These are phyloP conservation scores for Lagorchestes hirsutus DNA, from an alignment of 2,797 vertebrate species.

Conservation along the genomic window DNA sequence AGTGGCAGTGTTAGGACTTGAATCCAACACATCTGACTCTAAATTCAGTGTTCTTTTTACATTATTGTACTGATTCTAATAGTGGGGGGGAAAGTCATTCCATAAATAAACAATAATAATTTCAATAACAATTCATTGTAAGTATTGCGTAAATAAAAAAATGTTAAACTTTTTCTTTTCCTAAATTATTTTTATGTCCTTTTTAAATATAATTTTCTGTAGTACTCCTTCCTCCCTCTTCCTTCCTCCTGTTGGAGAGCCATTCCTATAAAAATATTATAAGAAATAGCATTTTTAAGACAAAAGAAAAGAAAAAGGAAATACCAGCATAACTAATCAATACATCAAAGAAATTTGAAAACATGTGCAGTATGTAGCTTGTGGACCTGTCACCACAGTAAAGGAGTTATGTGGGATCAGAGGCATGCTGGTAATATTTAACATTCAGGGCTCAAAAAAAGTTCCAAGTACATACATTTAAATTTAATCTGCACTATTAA, in stretches of 20 bases:
- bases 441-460: neutral
- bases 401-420: neutral
- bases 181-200: neutral
- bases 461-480: neutral
- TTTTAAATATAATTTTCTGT: neutral
- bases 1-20: fast-evolving
- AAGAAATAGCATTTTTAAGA: neutral
- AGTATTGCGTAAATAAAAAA: neutral
- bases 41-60: too few species aligned
- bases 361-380: neutral
- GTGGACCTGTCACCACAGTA: neutral
- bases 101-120: neutral
- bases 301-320: neutral
- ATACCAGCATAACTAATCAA: neutral
- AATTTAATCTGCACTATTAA: neutral
- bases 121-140: neutral
- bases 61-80: fast-evolving
- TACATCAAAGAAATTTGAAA: neutral
- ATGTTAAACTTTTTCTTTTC: neutral
- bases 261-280: neutral
- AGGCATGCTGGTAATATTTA: neutral
- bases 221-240: neutral
- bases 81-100: neutral
- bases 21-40: fast-evolving
- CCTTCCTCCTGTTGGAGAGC: neutral